A percentile compares a stretch with the other conserved stretches of the same genome.
Evolutionary conservation across 2,113 vertebrate species (phyloP).

Genomic region (Strix aluco): DNA sequence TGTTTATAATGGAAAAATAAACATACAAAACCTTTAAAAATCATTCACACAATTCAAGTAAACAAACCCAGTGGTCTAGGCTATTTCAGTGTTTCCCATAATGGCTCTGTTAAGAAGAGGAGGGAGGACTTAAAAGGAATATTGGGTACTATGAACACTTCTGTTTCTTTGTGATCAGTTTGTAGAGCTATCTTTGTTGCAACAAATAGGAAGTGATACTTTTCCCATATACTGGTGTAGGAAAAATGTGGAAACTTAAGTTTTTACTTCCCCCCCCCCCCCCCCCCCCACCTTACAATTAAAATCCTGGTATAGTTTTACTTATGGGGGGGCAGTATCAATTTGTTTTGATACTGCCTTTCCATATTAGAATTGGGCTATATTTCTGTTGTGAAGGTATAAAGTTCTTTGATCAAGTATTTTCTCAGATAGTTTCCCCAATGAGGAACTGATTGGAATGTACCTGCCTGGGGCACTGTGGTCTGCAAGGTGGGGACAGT

Average conservation of each 20-base stretch:
- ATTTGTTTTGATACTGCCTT: not conserved
- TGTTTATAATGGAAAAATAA: conserved; percentile 54
- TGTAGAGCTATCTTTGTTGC: not conserved
- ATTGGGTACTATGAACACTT: not conserved
- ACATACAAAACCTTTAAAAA: conserved; percentile 36
- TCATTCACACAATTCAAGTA: conserved; percentile 43
- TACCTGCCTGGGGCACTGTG: not conserved
- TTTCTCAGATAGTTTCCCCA: not conserved
- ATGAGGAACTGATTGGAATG: accelerated
- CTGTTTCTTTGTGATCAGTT: not conserved
- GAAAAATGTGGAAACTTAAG: not conserved
- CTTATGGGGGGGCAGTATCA: not conserved
- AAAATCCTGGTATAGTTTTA: not conserved
- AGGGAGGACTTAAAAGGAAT: not conserved
- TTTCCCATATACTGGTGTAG: not conserved
- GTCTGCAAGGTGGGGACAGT: not conserved
- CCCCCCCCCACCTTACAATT: not conserved
- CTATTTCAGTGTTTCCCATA: conserved; percentile 18
- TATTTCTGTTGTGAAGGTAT: not conserved
- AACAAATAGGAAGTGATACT: not conserved
- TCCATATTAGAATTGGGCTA: not conserved
- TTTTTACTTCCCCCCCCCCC: not conserved
- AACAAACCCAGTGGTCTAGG: conserved; percentile 10
- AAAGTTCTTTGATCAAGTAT: not conserved
- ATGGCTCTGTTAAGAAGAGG: not conserved